Base-by-base conservation (phyloP, 2,888 invertebrate species). In the Drosophila merina region DNA sequence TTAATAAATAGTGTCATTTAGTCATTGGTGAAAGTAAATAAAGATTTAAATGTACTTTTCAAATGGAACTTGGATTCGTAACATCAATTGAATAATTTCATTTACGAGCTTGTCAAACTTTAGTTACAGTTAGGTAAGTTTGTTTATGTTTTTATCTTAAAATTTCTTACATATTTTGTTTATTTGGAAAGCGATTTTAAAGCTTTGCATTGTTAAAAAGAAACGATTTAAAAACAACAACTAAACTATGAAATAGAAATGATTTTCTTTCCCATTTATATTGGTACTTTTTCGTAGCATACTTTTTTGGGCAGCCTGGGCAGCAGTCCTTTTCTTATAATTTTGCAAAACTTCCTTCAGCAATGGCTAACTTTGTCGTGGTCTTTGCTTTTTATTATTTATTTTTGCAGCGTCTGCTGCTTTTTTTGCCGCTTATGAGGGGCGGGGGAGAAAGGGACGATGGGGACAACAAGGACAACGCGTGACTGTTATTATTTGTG, bases 401-500 rank as follows among this genome's bases (percentile, higher is more conserved):
- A 77, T 86, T 83, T 88, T 86, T 78, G 81, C 85, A 56, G 79
- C 74, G 86, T 86, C 72, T 81, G 85, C 78, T 73, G 56, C 64
- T 77, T 79, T 72, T 68, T 52, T 72, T 55, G 42, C 3, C 10
- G n/a, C 26, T 8, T n/a, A 14, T 1, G 20, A 9, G 49, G 12
- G 50, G 12, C 8, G 8, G 31, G 40, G 33, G 14, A 3, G 31
- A 26, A 8, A 60, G 60, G 9, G 47, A 48, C 26, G 26, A 26
- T 40, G 47, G 31, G 40, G 20, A 25, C 20, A 14, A 47, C 14
- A 49, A 44, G 40, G 62, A 55, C 63, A 63, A 75, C 83, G 86
- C 79, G 82, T 79, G 88, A 85, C 82, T 82, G 82, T 77, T 86
- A 85, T 77, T 85, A 84, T 84, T 86, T 88, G 85, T 73, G 81